Percentiles rank a stretch among this genome's conserved stretches.
These are phyloP conservation scores for Apostichopus leukothele DNA, from an alignment of 53 echinoderm and acorn worm species.

Conservation along the genomic window DNA sequence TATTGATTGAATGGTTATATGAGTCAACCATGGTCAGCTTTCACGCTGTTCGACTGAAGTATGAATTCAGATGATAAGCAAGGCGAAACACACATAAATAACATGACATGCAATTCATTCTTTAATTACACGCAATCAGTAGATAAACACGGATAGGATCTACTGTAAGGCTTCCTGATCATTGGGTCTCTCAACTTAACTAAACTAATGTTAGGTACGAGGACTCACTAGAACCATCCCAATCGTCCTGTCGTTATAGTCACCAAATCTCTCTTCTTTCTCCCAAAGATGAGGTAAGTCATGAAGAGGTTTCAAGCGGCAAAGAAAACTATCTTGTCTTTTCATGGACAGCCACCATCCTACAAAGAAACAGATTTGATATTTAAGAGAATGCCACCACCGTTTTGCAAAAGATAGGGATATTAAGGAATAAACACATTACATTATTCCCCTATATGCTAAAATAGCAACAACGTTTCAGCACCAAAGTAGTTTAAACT, in stretches of 20 bases:
- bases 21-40: no score
- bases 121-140: no score
- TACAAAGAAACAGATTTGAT: not conserved
- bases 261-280: constrained; percentile 71
- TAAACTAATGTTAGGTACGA: no score
- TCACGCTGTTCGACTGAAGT: no score
- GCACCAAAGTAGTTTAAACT: no score
- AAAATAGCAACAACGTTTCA: no score
- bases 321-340: constrained; percentile 72
- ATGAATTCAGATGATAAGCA: not conserved
- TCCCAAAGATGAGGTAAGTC: constrained; percentile 72
- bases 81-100: not conserved
- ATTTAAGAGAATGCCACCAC: not conserved
- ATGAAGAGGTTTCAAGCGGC: constrained; percentile 70
- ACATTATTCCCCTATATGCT: no score
- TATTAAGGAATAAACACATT: no score
- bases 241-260: constrained; percentile 15
- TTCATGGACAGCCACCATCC: constrained; percentile 96
- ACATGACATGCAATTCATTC: not conserved
- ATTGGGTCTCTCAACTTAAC: no score
- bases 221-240: no score
- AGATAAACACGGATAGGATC: no score
- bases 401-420: not conserved
- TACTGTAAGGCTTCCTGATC: no score
- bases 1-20: not conserved